Base-by-base conservation (phyloP, 2,113 vertebrate species). In the Oreochromis aureus region DNA sequence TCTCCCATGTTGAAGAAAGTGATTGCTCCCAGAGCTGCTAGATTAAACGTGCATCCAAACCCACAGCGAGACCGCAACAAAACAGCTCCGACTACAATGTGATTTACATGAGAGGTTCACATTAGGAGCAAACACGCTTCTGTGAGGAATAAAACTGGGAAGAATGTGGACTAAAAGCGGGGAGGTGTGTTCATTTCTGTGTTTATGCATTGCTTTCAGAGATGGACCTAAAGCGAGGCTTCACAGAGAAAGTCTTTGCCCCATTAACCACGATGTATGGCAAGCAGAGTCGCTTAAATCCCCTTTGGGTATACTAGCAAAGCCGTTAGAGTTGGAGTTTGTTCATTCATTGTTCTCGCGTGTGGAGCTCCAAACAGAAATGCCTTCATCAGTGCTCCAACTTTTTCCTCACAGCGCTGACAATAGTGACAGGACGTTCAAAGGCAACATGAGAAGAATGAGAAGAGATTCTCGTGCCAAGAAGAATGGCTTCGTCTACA, bases 1-100 rank as follows among this genome's bases (percentile, higher is more conserved):
- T 93, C 90, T 92, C 89, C 92, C 82, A 55, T 93, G 83, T 88
- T 86, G 89, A 91, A 92, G 90, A 89, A 92, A 96, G 93, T 93
- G 94, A 96, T 96, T 95, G 94, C 93, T 96, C 93, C 94, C 96
- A 96, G 95, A 94, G 93, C 91, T 94, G 94, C 87, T 91, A 93
- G 94, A 96, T 96, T 95, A 96, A 95, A 95, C 91, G 92, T 84
- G 94, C 82, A 90, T 93, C 93, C 94, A 95, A 95, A 95, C 92
- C 94, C 94, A 91, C 95, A 95, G 90, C 76, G 51, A 87, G 89
- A 94, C 94, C 91, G 90, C 94, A 96, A 95, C 93, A 94, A 95
- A 96, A 95, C 93, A 95, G 93, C 90, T 94, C 85, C 69, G 81
- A 93, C 89, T 92, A 82, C 88, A 90, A 90, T 44, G 66, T 90